These are phyloP conservation scores for Lycodopsis pacificus DNA, from an alignment of 2,797 vertebrate species.

Conservation along the genomic window DNA sequence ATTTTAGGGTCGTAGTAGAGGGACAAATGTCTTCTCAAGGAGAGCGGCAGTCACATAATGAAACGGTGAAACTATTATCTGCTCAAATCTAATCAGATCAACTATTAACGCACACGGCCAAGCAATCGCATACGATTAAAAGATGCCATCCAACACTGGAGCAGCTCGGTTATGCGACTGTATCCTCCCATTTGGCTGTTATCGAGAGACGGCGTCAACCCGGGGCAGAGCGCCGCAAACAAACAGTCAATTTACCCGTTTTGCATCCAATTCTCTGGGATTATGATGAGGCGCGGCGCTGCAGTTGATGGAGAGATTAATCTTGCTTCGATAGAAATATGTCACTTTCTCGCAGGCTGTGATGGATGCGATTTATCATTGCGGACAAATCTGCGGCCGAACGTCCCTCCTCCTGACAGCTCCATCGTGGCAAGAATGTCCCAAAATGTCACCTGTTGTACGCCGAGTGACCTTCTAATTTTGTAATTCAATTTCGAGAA, in stretches of 20 bases:
- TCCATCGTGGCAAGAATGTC: constrained; percentile 81
- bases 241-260: constrained; percentile 70
- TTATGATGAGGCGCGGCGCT: constrained; percentile 87
- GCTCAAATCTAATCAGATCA: neutral
- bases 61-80: neutral
- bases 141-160: neutral
- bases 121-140: constrained; percentile 10
- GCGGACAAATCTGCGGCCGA: constrained; percentile 86
- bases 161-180: constrained; percentile 30
- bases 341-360: constrained; percentile 83
- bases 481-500: constrained; percentile 83
- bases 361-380: constrained; percentile 95
- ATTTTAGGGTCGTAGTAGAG: neutral
- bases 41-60: neutral
- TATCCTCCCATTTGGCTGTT: constrained; percentile 31
- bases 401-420: constrained; percentile 82
- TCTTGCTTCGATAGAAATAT: constrained; percentile 92
- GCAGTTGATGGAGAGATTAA: constrained; percentile 92
- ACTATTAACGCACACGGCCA: neutral
- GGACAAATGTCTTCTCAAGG: neutral
- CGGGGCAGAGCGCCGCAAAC: constrained; percentile 38
- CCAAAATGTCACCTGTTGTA: constrained; percentile 93
- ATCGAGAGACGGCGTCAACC: constrained; percentile 23
- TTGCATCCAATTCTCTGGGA: constrained; percentile 86
- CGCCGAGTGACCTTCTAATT: constrained; percentile 81